Percentiles rank a stretch among this genome's conserved stretches.
phyloP scores from a whole-genome alignment of 2,113 vertebrate genomes.

The Alces alces region DNA sequence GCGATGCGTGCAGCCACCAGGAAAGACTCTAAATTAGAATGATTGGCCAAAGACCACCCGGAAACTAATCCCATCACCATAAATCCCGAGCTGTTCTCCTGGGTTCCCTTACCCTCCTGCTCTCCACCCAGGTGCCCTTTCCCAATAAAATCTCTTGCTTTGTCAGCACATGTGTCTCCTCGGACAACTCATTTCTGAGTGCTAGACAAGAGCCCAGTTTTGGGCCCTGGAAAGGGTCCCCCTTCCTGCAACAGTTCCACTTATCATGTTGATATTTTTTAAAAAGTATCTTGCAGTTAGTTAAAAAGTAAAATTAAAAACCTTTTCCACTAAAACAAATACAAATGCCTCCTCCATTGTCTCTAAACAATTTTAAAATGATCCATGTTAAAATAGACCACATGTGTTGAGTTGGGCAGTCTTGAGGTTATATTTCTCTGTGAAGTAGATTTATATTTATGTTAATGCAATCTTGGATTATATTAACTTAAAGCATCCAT shows the following conservation, averaged over 20 bases:
- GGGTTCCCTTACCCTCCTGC: too few relatives aligned
- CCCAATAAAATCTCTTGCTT: too few relatives aligned
- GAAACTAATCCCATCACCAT: too few relatives aligned
- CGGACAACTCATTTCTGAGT: too few relatives aligned
- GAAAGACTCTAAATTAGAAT: too few relatives aligned
- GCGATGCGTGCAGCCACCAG: too few relatives aligned
- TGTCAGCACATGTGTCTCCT: too few relatives aligned
- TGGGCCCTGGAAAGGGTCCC: too few relatives aligned
- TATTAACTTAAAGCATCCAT: background rate
- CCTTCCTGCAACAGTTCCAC: background rate
- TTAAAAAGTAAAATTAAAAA: slow-evolving; percentile 14
- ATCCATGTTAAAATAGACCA: background rate
- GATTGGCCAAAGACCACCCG: too few relatives aligned
- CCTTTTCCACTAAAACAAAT: background rate
- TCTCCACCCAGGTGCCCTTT: too few relatives aligned
- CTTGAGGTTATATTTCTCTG: background rate
- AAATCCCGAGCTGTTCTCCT: too few relatives aligned
- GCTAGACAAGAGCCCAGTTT: too few relatives aligned
- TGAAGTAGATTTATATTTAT: background rate
- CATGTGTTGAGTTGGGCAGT: background rate
- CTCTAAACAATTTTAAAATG: background rate
- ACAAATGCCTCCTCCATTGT: background rate
- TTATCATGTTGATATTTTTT: background rate
- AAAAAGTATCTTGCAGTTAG: background rate
- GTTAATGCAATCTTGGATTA: background rate